Evolutionary conservation across 2,797 vertebrate species (phyloP).

Genomic region (Uromys caudimaculatus): DNA sequence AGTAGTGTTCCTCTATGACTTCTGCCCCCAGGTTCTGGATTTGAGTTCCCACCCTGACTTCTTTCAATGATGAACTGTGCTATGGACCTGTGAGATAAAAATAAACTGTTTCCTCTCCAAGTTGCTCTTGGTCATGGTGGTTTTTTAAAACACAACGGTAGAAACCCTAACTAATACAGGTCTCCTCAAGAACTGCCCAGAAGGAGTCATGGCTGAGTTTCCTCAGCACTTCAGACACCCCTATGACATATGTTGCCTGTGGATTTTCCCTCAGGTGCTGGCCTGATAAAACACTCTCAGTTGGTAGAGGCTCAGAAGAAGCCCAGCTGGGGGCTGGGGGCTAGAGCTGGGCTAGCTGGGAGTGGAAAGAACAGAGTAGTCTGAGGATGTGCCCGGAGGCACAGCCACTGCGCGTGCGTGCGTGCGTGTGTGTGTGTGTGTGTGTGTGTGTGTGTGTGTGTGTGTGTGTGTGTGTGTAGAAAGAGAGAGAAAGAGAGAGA

Average conservation of each 20-base stretch:
- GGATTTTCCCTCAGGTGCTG: neutral
- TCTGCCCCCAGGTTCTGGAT: neutral
- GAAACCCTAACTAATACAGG: neutral
- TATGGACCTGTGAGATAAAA: neutral
- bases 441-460: neutral
- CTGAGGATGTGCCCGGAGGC: neutral
- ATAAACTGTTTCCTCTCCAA: neutral
- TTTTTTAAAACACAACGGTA: neutral
- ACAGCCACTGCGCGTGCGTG: neutral
- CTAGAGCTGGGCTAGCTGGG: neutral
- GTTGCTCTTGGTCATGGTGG: neutral
- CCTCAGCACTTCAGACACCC: neutral
- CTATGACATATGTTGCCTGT: neutral
- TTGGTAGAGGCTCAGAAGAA: neutral
- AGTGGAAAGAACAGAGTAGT: neutral
- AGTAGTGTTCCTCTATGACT: neutral
- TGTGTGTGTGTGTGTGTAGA: neutral
- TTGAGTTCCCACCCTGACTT: neutral
- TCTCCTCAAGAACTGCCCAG: neutral
- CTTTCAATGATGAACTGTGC: neutral
- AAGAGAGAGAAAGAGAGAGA: conserved; percentile 24
- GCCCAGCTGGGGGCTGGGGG: neutral
- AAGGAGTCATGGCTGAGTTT: neutral
- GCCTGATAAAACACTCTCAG: neutral
- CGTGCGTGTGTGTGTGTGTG: too few relatives aligned